Base-by-base conservation (phyloP, 2,888 invertebrate species). In the Diploptera punctata region DNA sequence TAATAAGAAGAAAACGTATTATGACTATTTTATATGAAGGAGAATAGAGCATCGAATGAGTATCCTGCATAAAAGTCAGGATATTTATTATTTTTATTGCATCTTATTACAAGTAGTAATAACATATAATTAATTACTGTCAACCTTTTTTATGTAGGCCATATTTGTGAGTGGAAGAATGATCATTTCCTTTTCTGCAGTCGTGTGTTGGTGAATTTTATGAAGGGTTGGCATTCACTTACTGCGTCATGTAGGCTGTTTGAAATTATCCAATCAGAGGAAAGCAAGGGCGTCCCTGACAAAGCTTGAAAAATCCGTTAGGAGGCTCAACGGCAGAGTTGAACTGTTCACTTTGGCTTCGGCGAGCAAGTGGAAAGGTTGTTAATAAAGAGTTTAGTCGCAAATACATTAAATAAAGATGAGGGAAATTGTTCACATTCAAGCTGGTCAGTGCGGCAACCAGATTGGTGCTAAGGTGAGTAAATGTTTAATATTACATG, bases 381-480 rank as follows among this genome's bases (percentile, higher is more conserved):
- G 49, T 33, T 19, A 68, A 18, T 19, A 24, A 29, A 24, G 31
- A 43, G 43, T 38, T 21, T 18, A 67, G 18, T 38, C 54, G 43
- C 18, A 13, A 33, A 47, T 10, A 62, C 16, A 65, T 3, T 7
- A 70, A 70, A 26, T 10, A 19, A 75, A 71, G 57, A 95, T 95
- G 95, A 91, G 95, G 86, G 95, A 95, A 90, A 95, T 95, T 80
- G 94, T 95, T 77, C 95, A 95, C 84, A 86, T 95, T 76, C 95
- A 95, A 83, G 94, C 92, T 74, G 95, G 95, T 74, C 95, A 95
- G 83, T 95, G 95, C 82, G 95, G 95, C 76, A 95, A 95, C 83
- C 95, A 96, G 85, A 95, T 96, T 81, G 95, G 95, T 78, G 93
- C 95, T 75, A 95, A 95, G 92, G 95, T 95, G 81, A 84, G 80